Evolutionary conservation across 2,888 invertebrate species (phyloP).

Genomic region (Tholera decimalis): DNA sequence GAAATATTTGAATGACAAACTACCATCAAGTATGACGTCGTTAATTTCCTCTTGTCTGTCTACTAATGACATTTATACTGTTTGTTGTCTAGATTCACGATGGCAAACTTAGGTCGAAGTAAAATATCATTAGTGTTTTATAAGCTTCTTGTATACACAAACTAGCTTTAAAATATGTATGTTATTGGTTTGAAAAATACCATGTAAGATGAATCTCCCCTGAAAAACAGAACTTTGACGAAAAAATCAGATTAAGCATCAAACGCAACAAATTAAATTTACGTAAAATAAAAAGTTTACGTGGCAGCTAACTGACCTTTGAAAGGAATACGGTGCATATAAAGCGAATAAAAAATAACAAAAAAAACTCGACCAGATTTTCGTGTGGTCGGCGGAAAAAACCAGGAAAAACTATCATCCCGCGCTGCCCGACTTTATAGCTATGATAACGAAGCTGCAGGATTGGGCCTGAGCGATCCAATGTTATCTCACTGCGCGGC

Average conservation of each 20-base stretch:
- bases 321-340: constrained; percentile 58
- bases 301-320: constrained; percentile 55
- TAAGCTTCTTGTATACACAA: not conserved
- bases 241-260: not conserved
- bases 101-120: no score
- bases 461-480: constrained; percentile 66
- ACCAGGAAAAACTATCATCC: constrained; percentile 77
- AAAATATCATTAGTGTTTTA: no score
- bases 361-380: constrained; percentile 71
- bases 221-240: not conserved
- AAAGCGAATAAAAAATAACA: constrained; percentile 51
- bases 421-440: constrained; percentile 78
- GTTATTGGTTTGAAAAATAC: not conserved
- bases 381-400: constrained; percentile 78
- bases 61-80: no score
- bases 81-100: no score
- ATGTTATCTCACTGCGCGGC: constrained; percentile 64
- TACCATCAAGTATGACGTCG: no score
- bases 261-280: not conserved
- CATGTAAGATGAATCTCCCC: not conserved
- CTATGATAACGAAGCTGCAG: constrained; percentile 78
- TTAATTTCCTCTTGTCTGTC: no score
- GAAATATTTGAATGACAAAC: no score
- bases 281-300: constrained; percentile 39
- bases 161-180: no score